These are phyloP conservation scores for Euphonia xanthogaster DNA, from an alignment of 2,797 vertebrate species.

Conservation along the genomic window DNA sequence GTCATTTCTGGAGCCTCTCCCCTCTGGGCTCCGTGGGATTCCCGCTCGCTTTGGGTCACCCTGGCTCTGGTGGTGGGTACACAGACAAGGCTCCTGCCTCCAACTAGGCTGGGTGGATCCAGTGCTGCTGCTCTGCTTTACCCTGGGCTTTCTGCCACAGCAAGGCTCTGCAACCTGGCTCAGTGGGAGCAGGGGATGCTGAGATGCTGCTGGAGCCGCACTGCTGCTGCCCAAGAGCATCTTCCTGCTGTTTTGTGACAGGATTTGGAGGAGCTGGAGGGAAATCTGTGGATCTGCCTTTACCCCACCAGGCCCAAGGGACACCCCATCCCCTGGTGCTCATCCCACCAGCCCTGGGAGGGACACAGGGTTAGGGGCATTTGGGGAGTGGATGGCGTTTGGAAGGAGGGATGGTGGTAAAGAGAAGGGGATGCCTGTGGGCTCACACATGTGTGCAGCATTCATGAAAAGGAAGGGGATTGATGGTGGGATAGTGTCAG, in stretches of 20 bases:
- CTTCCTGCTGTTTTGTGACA: rapidly evolving
- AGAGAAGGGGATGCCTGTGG: background rate
- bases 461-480: background rate
- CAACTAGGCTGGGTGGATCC: background rate
- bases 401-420: background rate
- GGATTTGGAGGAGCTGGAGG: background rate
- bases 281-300: rapidly evolving
- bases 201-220: background rate
- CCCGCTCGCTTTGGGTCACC: rapidly evolving
- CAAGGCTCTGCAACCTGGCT: background rate
- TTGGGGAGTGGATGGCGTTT: background rate
- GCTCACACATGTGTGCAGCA: rapidly evolving
- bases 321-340: rapidly evolving
- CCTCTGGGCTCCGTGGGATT: rapidly evolving
- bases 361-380: background rate
- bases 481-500: background rate
- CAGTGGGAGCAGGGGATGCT: background rate
- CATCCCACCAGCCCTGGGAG: background rate
- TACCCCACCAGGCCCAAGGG: background rate
- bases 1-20: rapidly evolving
- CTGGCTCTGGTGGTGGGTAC: background rate
- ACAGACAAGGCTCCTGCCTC: background rate
- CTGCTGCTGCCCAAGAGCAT: background rate
- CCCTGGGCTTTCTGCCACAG: background rate
- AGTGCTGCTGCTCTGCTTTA: background rate